Conservation (phyloP, 2,888 invertebrate species). For the Cephus nigrinus region DNA sequence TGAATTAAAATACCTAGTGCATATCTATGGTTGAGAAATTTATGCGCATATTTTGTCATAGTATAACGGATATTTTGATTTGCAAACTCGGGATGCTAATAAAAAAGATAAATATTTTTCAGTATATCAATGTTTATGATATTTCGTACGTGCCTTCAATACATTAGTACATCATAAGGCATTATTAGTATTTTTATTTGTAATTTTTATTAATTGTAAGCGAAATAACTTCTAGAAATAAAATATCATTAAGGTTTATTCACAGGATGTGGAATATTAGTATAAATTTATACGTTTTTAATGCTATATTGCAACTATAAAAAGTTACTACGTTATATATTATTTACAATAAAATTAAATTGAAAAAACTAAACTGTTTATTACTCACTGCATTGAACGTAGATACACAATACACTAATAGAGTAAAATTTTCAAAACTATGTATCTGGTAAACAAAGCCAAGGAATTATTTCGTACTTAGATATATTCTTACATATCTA, state of each 20-base stretch:
- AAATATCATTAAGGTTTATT: neutral
- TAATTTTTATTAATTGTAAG: neutral
- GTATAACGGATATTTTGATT: neutral
- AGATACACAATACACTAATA: neutral
- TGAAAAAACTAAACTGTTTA: neutral
- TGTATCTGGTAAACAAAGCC: neutral
- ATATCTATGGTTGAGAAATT: neutral
- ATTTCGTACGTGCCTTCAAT: neutral
- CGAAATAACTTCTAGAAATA: neutral
- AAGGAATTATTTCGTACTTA: neutral
- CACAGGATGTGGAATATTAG: neutral
- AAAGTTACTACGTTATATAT: neutral
- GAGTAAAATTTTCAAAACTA: neutral
- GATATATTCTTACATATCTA: neutral
- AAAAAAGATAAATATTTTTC: neutral
- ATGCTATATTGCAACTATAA: neutral
- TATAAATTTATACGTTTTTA: neutral
- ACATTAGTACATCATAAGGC: too few species aligned
- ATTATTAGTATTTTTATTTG: neutral
- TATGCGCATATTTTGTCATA: neutral
- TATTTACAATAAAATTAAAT: neutral
- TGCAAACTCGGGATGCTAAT: neutral
- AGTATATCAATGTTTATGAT: neutral
- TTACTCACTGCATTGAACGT: neutral
- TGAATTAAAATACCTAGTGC: neutral